Conservation (phyloP, 2,888 invertebrate species). For the Dryocosmus kuriphilus region DNA sequence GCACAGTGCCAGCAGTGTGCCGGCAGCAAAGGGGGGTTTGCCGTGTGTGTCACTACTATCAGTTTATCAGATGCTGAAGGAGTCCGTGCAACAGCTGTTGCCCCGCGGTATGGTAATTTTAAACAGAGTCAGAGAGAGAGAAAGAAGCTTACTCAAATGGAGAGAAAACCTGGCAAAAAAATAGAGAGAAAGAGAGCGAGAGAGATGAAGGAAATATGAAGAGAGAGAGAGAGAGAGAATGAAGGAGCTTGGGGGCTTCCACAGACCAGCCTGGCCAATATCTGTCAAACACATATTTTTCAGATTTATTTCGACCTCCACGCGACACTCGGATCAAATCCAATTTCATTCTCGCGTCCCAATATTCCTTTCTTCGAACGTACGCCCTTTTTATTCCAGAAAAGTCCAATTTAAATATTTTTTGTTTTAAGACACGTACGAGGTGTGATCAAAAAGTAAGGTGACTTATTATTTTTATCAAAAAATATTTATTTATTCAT, state of each 20-base stretch:
- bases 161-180: conserved; percentile 40
- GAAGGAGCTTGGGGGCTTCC: conserved; percentile 53
- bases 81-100: conserved; percentile 72
- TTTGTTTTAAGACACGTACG: neutral
- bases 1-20: conserved; percentile 30
- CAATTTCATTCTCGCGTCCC: conserved; percentile 71
- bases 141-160: conserved; percentile 43
- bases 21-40: conserved; percentile 50
- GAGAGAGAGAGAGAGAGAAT: conserved; percentile 46
- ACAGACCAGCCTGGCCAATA: conserved; percentile 69
- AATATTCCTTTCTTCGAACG: conserved; percentile 42
- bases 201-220: conserved; percentile 7
- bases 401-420: conserved; percentile 13
- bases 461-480: too few relatives aligned
- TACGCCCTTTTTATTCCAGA: conserved; percentile 6
- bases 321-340: conserved; percentile 60
- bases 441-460: too few relatives aligned
- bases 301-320: conserved; percentile 71
- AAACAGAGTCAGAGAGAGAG: conserved; percentile 51
- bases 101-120: conserved; percentile 74
- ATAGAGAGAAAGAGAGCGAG: conserved; percentile 42
- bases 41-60: conserved; percentile 71
- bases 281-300: conserved; percentile 76
- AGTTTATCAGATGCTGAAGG: conserved; percentile 73
- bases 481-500: too few relatives aligned